These are phyloP conservation scores for Oenanthe oenanthe DNA, from an alignment of 2,113 vertebrate genomes.

Conservation along the genomic window DNA sequence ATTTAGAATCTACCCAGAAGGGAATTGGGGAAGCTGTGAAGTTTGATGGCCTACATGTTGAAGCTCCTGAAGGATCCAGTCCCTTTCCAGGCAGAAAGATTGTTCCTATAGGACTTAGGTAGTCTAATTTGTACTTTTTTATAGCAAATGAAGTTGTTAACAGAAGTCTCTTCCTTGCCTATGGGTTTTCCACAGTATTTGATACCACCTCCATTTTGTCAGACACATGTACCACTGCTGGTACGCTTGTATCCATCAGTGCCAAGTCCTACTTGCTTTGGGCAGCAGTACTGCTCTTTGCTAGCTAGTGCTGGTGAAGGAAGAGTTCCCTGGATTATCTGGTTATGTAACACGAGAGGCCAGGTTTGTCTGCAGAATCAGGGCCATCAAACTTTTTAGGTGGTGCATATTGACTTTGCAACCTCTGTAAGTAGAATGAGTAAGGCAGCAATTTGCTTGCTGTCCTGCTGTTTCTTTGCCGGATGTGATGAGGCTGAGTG, in stretches of 20 bases:
- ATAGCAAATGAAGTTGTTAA: not conserved
- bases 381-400: not conserved
- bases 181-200: not conserved
- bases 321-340: not conserved
- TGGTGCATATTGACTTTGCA: not conserved
- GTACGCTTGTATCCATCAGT: accelerated
- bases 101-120: not conserved
- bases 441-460: not conserved
- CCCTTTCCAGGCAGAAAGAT: not conserved
- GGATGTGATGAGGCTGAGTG: not conserved
- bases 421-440: not conserved
- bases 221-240: no score
- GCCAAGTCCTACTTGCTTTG: accelerated
- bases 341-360: not conserved
- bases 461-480: accelerated
- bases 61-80: not conserved
- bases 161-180: not conserved
- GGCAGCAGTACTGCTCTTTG: not conserved
- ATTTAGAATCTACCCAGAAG: not conserved
- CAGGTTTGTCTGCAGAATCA: not conserved
- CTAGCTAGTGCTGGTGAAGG: not conserved
- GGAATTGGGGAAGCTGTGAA: not conserved
- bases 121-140: not conserved
- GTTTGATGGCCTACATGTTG: not conserved
- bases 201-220: not conserved